These are phyloP conservation scores for Myotis vivesi DNA, from an alignment of 2,797 vertebrate species.

Conservation along the genomic window DNA sequence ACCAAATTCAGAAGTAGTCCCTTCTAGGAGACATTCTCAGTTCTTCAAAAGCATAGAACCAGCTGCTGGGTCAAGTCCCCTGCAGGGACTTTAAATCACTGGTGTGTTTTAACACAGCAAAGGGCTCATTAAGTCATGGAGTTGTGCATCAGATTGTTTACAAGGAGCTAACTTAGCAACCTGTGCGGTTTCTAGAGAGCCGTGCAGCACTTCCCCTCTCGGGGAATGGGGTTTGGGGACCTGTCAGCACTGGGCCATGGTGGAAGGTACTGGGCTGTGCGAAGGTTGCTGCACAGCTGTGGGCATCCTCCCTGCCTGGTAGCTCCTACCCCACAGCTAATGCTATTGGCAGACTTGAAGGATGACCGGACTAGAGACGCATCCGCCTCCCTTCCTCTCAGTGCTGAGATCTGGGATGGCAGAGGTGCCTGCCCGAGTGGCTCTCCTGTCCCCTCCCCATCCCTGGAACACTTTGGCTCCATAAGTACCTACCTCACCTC, in stretches of 20 bases:
- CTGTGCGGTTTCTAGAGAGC: neutral
- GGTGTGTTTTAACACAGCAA: neutral
- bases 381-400: neutral
- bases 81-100: neutral
- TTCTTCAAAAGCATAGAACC: neutral
- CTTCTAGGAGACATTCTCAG: neutral
- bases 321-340: neutral
- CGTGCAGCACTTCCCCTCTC: neutral
- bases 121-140: neutral
- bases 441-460: neutral
- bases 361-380: neutral
- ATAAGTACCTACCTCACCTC: neutral
- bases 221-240: neutral
- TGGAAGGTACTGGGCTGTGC: neutral
- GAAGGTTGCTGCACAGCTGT: neutral
- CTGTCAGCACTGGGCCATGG: neutral
- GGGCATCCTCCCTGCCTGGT: neutral
- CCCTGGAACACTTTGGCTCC: neutral
- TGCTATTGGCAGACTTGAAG: neutral
- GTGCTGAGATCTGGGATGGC: neutral
- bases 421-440: neutral
- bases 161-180: neutral
- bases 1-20: neutral
- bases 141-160: neutral
- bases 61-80: neutral